A percentile compares a stretch with the other conserved stretches of the same genome.
phyloP scores from a whole-genome alignment of 1,140 invertebrate species.

The Pseudomyrmex dendroicus region DNA sequence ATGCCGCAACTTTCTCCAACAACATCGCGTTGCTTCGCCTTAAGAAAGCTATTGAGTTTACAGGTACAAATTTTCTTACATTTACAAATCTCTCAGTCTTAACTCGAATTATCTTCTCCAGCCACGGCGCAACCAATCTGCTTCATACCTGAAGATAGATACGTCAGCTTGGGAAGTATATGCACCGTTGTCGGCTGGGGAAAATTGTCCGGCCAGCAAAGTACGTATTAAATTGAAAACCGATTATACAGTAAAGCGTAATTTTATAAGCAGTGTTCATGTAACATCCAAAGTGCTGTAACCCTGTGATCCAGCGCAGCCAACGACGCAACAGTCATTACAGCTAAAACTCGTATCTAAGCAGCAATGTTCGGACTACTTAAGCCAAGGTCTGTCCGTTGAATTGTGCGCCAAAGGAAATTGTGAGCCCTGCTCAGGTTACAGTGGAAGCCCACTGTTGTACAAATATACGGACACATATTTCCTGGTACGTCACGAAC shows the following conservation, averaged over 20 bases:
- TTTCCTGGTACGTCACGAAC: conserved; percentile 70
- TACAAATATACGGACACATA: conserved; percentile 66
- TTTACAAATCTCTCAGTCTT: background rate
- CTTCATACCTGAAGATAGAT: conserved; percentile 64
- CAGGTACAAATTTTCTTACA: conserved; percentile 65
- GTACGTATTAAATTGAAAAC: conserved; percentile 63
- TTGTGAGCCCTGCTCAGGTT: conserved; percentile 74
- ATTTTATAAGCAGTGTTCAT: conserved; percentile 43
- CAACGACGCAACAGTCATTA: conserved; percentile 67
- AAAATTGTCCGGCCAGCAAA: conserved; percentile 67
- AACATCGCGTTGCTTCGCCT: conserved; percentile 76
- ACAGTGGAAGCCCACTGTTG: conserved; percentile 76
- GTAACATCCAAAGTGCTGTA: conserved; percentile 25
- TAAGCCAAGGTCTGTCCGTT: conserved; percentile 67
- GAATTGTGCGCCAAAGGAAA: conserved; percentile 75
- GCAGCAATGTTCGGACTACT: conserved; percentile 70
- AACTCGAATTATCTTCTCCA: conserved; percentile 49
- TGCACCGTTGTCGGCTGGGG: conserved; percentile 76
- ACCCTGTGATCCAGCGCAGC: conserved; percentile 61
- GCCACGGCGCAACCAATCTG: conserved; percentile 77
- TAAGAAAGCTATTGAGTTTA: conserved; percentile 71
- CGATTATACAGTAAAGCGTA: conserved; percentile 4
- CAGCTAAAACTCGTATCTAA: conserved; percentile 68
- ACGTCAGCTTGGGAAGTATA: conserved; percentile 48
- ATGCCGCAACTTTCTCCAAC: conserved; percentile 68